phyloP scores from a whole-genome alignment of 2,113 vertebrate genomes.

The Salminus brasiliensis region DNA sequence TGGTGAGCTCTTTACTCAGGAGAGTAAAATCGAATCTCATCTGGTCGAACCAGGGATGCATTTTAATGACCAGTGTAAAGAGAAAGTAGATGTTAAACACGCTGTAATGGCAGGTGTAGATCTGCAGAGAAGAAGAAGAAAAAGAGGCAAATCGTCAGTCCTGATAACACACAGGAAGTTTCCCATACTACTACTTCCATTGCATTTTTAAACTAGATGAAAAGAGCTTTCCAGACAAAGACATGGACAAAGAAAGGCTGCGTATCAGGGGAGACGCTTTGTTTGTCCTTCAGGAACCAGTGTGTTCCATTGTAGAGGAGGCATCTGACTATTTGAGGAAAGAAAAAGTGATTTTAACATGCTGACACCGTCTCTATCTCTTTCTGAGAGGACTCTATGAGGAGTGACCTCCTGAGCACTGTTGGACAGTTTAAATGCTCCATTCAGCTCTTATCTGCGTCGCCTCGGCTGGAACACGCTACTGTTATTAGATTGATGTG shows the following conservation, averaged over 20 bases:
- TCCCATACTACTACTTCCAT: background rate
- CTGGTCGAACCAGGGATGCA: no score
- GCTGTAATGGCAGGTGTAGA: background rate
- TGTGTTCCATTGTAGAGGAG: background rate
- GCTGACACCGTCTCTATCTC: background rate
- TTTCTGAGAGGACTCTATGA: constrained; percentile 28
- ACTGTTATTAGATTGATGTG: constrained; percentile 51
- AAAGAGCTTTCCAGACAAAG: background rate
- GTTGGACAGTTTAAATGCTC: constrained; percentile 44
- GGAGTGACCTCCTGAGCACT: constrained; percentile 5
- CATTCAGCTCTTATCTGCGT: constrained; percentile 50
- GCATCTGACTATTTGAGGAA: background rate
- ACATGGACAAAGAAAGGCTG: background rate
- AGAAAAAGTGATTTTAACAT: background rate
- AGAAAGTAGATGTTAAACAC: no score
- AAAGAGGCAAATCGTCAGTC: background rate
- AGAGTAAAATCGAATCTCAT: no score
- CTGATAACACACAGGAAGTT: background rate
- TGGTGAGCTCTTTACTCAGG: no score
- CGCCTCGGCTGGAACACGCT: constrained; percentile 25
- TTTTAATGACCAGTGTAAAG: no score
- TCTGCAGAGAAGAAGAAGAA: background rate
- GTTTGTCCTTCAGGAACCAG: background rate
- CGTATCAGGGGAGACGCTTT: background rate
- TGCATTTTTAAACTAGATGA: background rate